Percentiles rank a stretch among this genome's conserved stretches.
These are phyloP conservation scores for Antennarius maculatus DNA, from an alignment of 2,797 vertebrate genomes.

Conservation along the genomic window DNA sequence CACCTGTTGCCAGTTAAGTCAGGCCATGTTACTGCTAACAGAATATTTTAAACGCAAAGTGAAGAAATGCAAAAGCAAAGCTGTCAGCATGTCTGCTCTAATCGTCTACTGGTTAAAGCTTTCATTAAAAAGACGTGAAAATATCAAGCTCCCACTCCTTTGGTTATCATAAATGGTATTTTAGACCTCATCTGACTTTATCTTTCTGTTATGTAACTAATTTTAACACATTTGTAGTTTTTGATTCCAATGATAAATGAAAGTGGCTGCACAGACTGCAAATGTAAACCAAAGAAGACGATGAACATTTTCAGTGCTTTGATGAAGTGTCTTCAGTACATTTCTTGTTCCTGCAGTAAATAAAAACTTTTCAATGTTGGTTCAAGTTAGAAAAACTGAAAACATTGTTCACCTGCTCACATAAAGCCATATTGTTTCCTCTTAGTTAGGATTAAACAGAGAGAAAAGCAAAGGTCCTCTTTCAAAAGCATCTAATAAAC, in stretches of 20 bases:
- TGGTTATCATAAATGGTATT: neutral
- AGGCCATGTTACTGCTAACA: constrained; percentile 42
- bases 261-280: neutral
- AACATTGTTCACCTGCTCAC: constrained; percentile 52
- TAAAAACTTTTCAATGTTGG: constrained; percentile 73
- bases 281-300: neutral
- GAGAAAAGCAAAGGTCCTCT: neutral
- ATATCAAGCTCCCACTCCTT: neutral
- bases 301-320: constrained; percentile 16
- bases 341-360: constrained; percentile 57
- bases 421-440: constrained; percentile 40
- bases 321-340: constrained; percentile 4
- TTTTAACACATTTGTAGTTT: constrained; percentile 1
- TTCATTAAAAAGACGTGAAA: constrained; percentile 15
- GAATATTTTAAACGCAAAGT: constrained; percentile 51
- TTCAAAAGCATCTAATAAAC: neutral
- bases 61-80: constrained; percentile 30
- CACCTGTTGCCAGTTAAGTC: constrained; percentile 77
- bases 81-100: constrained; percentile 41
- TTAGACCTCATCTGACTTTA: neutral
- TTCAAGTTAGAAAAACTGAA: constrained; percentile 76
- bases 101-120: constrained; percentile 3
- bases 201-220: no score
- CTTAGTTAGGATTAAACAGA: neutral
- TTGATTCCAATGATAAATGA: constrained; percentile 14